These are phyloP conservation scores for Columba janthina DNA, from an alignment of 2,113 vertebrate genomes.

Conservation along the genomic window DNA sequence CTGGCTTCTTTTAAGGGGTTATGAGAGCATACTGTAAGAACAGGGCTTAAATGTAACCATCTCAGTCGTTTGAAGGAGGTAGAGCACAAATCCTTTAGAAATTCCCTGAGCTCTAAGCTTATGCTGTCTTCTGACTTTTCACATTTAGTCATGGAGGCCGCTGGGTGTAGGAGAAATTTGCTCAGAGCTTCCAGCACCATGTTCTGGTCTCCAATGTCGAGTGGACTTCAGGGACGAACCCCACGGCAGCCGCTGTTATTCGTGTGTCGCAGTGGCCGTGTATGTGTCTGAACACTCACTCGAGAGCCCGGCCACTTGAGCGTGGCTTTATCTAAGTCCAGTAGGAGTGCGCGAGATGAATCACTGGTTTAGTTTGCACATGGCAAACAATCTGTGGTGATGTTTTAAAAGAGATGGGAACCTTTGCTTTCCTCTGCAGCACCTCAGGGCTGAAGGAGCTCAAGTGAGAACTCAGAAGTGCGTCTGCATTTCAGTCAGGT, in stretches of 20 bases:
- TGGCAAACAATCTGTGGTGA: neutral
- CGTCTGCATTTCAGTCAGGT: neutral
- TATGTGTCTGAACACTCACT: neutral
- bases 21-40: accelerated
- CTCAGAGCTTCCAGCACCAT: accelerated
- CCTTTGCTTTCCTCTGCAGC: neutral
- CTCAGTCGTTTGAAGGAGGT: neutral
- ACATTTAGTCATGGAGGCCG: neutral
- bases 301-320: neutral
- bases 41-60: neutral
- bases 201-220: accelerated
- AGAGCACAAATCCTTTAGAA: neutral
- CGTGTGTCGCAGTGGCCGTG: neutral
- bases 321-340: neutral
- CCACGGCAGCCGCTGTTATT: accelerated
- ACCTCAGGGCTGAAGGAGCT: neutral
- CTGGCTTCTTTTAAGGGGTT: accelerated
- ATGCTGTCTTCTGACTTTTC: neutral
- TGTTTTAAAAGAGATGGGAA: neutral
- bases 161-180: neutral
- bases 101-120: neutral
- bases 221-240: neutral
- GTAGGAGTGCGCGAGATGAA: neutral
- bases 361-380: neutral
- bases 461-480: neutral